Base-by-base conservation (phyloP, 2,888 invertebrate genomes). In the Plusia festucae region DNA sequence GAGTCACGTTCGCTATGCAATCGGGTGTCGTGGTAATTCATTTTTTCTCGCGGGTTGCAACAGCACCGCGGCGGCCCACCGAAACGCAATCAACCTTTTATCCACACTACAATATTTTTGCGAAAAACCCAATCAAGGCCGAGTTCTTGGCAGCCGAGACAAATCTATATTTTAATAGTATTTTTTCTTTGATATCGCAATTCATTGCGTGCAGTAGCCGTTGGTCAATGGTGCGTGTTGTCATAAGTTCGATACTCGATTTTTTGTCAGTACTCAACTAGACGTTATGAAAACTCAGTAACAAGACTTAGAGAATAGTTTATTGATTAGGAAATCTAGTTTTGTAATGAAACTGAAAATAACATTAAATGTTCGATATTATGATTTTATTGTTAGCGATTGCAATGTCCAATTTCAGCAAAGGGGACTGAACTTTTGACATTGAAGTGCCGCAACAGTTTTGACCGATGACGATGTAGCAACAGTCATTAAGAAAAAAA, bases 111-210 rank as follows among this genome's bases (percentile, higher is more conserved):
- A 73, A 67, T 68, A 79, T 49, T 78, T 91, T 91, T 88, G 91
- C 91, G 91, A 79, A 92, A 92, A 93, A 86, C 81, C 68, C 78
- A 79, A 70, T 81, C 92, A 93, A 93, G 94, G 94, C 88, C 90
- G 77, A 82, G 85, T 81, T 85, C 87, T 89, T 87, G 88, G 87
- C 81, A 84, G 88, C 87, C 91, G 93, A 90, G 88, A 91, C 94
- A 90, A 94, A 94, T 94, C 90, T 90, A 88, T 88, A 88, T 86
- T 86, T 91, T 90, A 89, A 88, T 88, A 89, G 85, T 82, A 78
- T 86, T 82, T 79, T 79, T 83, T 87, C 88, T 85, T 83, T 83
- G 52, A 68, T 85, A 82, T 88, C 85, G 90, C 90, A 86, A 85
- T 67, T 68, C 68, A 63, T 91, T 91, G 91, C 92, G 91, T 91